Evolutionary conservation across 2,888 invertebrate genomes (phyloP), one percentile per base, ranked within the genome.

Genomic region (Gari tellinella): DNA sequence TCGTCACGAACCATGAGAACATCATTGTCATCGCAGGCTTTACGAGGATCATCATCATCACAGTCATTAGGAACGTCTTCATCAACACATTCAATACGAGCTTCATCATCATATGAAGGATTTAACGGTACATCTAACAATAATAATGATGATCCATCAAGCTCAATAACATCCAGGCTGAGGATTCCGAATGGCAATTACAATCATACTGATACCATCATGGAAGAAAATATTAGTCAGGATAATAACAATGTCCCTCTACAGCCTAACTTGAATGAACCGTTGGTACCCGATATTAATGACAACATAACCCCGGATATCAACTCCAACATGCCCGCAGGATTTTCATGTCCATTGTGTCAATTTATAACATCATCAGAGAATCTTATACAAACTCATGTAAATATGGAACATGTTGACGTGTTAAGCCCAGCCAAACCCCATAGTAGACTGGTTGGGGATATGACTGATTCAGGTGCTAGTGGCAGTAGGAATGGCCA

Each of bases 331-430:
- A 80, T 83, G 72, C 83, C 83, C 23, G 74, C 80, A 45, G 81
- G 80, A 51, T 86, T 82, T 56, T 72, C 78, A 56, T 96, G 96
- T 88, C 96, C 96, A 0, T 96, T 96, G 90, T 96, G 97, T 91
- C 95, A 96, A 90, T 94, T 96, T 78, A 94, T 94, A 17, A 94
- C 94, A 74, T 94, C 95, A 49, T 95, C 95, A 14, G 95, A 95
- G 21, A 94, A 95, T 5, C 96, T 96, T 87, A 94, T 97, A 85
- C 93, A 95, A 76, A 93, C 95, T 1, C 97, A 96, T 89, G 96
- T 96, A 1, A 96, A 96, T 91, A 94, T 95, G 82, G 96, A 95
- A n/a, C 97, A 97, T 92, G 93, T 96, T 79, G 85, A 86, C 65
- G 80, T 86, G 12, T 69, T 86, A 12, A 86, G 85, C 55, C 85